phyloP scores from a whole-genome alignment of 30 jellyfish, hydroid and myxozoan genomes.

The Cassiopea andromeda region DNA sequence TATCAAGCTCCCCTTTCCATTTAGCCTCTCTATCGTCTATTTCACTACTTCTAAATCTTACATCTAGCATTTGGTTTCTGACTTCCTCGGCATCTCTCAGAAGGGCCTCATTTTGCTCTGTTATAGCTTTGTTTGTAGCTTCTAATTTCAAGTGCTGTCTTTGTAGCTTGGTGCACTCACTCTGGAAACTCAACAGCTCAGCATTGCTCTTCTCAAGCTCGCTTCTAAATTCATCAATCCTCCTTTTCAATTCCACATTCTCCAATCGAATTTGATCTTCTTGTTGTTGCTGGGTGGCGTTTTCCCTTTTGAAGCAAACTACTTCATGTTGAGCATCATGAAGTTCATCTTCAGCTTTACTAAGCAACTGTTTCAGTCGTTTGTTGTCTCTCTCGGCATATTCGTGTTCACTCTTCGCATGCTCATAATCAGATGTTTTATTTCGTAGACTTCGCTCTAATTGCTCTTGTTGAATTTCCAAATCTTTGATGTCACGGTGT shows the following conservation, averaged over 20 bases:
- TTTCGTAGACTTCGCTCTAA: slow-evolving; percentile 27
- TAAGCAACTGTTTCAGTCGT: slow-evolving; percentile 40
- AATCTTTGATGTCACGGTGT: slow-evolving; percentile 54
- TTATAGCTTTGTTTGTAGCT: slow-evolving; percentile 53
- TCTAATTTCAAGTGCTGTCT: slow-evolving; percentile 62
- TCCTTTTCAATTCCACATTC: slow-evolving; percentile 23
- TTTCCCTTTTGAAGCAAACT: slow-evolving; percentile 16
- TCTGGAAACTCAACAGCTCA: slow-evolving; percentile 31
- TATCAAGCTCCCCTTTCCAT: slow-evolving; percentile 57
- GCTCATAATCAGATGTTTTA: slow-evolving; percentile 48
- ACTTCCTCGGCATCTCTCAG: slow-evolving; percentile 55
- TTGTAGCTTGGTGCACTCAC: slow-evolving; percentile 43
- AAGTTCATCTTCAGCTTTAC: slow-evolving; percentile 54
- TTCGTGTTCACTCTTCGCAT: slow-evolving; percentile 55
- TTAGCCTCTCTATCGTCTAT: slow-evolving; percentile 41
- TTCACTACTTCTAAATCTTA: slow-evolving; percentile 38
- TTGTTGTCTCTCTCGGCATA: slow-evolving; percentile 52
- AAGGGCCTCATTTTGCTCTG: slow-evolving; percentile 70
- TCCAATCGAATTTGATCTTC: slow-evolving; percentile 22
- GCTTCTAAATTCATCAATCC: slow-evolving; percentile 36
- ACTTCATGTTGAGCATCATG: slow-evolving; percentile 47
- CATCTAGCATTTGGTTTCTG: slow-evolving; percentile 57
- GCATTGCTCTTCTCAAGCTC: slow-evolving; percentile 41
- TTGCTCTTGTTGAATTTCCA: slow-evolving; percentile 42
- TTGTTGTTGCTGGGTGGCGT: slow-evolving; percentile 40